A percentile compares a stretch with the other conserved stretches of the same genome.
phyloP scores from a whole-genome alignment of 2,113 vertebrate species.

The Zosterops pallidus region DNA sequence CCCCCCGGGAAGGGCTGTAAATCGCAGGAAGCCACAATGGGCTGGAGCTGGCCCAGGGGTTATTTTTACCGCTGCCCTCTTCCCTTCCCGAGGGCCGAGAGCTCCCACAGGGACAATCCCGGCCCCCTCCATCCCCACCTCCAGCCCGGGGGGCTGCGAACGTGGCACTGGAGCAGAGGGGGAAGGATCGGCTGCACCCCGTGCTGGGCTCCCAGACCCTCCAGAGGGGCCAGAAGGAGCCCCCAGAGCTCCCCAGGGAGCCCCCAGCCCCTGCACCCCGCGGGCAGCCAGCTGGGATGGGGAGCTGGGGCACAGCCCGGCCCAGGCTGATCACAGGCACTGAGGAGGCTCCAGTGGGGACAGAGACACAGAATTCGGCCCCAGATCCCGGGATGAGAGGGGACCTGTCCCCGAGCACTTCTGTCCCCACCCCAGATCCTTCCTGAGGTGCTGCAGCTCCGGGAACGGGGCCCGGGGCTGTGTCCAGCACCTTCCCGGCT shows the following conservation, averaged over 20 bases:
- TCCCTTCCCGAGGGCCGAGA: not conserved
- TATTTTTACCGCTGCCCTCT: slow-evolving; percentile 55
- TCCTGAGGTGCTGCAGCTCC: not conserved
- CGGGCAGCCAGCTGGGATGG: fast-evolving
- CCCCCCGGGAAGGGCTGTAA: slow-evolving; percentile 53
- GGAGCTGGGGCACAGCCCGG: not conserved
- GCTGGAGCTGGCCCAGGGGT: slow-evolving; percentile 18
- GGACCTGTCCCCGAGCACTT: fast-evolving
- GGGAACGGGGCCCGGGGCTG: not conserved
- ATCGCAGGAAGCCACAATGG: slow-evolving; percentile 56
- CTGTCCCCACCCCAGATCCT: not conserved
- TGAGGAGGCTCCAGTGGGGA: not conserved
- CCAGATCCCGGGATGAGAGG: fast-evolving
- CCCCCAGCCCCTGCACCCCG: not conserved
- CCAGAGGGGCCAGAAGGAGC: fast-evolving
- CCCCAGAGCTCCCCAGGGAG: not conserved
- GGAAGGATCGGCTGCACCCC: not conserved
- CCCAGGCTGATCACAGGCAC: not conserved
- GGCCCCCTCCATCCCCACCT: not conserved
- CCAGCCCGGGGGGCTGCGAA: not conserved
- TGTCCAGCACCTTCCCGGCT: not conserved
- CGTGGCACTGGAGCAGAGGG: not conserved
- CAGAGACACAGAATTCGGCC: fast-evolving
- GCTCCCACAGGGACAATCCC: not conserved
- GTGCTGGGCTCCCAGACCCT: not conserved